Conservation (phyloP, 2,797 vertebrate genomes). For the Apogon hyalosoma region DNA sequence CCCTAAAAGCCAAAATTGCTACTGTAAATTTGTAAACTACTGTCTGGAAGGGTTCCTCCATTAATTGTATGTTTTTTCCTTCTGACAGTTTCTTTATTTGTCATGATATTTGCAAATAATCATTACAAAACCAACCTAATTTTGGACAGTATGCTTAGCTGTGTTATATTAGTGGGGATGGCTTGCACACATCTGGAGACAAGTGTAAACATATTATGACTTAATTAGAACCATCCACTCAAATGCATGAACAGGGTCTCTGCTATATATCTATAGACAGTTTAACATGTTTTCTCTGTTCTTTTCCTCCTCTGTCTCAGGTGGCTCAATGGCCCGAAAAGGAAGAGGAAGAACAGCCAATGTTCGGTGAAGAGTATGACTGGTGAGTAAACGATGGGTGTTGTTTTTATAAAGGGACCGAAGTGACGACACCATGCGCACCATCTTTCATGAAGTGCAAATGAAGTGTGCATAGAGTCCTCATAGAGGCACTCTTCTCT, state of each 20-base stretch:
- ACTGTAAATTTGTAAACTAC: too few relatives aligned
- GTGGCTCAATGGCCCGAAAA: conserved; percentile 98
- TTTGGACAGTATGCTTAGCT: too few relatives aligned
- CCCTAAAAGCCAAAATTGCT: too few relatives aligned
- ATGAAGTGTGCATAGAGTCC: conserved; percentile 10
- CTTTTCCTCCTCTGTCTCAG: conserved; percentile 70
- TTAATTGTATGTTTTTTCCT: too few relatives aligned
- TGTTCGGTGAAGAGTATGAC: conserved; percentile 99
- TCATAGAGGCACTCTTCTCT: conserved; percentile 2
- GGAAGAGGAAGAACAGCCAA: conserved; percentile 99
- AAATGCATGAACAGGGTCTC: not conserved
- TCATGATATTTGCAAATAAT: too few relatives aligned
- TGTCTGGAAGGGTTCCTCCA: too few relatives aligned
- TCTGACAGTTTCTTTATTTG: too few relatives aligned
- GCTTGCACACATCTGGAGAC: too few relatives aligned
- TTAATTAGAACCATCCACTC: too few relatives aligned
- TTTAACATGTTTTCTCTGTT: conserved; percentile 16
- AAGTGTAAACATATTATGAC: too few relatives aligned
- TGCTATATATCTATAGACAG: not conserved
- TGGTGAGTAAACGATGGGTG: conserved; percentile 84
- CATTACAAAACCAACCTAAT: too few relatives aligned
- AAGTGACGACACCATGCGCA: conserved; percentile 26
- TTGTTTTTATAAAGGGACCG: conserved; percentile 7
- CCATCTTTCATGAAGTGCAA: conserved; percentile 2
- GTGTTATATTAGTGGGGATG: too few relatives aligned